Base-by-base conservation (phyloP, 1,140 invertebrate genomes). In the Apis cerana region DNA sequence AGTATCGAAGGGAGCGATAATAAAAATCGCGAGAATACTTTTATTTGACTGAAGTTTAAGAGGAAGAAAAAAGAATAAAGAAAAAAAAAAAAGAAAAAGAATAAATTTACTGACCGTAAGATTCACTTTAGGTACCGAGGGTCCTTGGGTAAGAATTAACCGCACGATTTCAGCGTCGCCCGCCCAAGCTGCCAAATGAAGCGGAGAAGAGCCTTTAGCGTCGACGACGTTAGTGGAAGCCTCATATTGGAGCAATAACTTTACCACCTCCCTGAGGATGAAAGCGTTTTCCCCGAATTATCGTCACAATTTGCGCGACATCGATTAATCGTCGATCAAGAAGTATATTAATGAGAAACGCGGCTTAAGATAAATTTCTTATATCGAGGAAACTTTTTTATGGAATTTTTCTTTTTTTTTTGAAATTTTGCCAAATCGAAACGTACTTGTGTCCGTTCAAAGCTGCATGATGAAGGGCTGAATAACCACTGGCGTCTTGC, bases 401-500 rank as follows among this genome's bases (percentile, higher is more conserved):
- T 27, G 48, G 43, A 67, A 56, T 33, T 52, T 56, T 48, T 48
- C 13, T 27, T n/a, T 21, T 21, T 19, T 70, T 54, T 27, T 64
- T n/a, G 3, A 64, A 67, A 48, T 33, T 19, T 23, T 13, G 17
- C n/a, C 27, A 19, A 65, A 65, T 27, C 27, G 11, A 54, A 68
- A 95, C 96, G 96, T 96, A 98, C 97, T 95, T 97, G 93, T 99
- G 98, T 10, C 98, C 98, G 94, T 99, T 98, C 58, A 99, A 95
- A 71, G 98, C 97, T 64, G 99, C 98, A 93, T 99, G 97, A 93
- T 99, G 99, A 61, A 99, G 95, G 11, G 98, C 97, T 12, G 98
- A 98, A 92, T 99, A 99, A n/a, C 98, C 98, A 92, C 97, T 98
- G 87, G 96, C 96, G 92, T 99, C 98, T 95, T 98, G 97, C 84